Evolutionary conservation across 2,113 vertebrate genomes (phyloP).

Genomic region (Oenanthe oenanthe): DNA sequence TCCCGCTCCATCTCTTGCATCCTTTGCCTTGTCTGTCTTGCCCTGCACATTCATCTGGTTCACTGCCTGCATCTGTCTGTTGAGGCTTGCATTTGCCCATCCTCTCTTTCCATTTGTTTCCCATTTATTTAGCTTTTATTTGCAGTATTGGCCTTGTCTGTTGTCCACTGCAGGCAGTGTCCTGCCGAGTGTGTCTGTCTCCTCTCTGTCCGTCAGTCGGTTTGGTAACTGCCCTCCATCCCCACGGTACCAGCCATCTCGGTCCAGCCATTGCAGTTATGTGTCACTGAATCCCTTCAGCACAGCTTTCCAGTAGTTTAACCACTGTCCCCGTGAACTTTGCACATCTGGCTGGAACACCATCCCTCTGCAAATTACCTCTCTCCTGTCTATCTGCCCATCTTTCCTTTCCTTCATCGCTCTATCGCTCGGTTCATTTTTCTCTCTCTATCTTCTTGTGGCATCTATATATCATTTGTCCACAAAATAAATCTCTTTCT

Average conservation of each 20-base stretch:
- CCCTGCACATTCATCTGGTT: background rate
- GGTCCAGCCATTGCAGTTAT: background rate
- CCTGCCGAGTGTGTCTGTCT: background rate
- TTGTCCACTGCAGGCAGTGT: background rate
- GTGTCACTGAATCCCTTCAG: background rate
- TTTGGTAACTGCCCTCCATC: background rate
- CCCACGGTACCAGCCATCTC: background rate
- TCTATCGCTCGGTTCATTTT: background rate
- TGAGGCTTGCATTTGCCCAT: background rate
- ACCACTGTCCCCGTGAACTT: conserved; percentile 33
- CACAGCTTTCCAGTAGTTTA: conserved; percentile 23
- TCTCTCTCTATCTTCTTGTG: conserved; percentile 13
- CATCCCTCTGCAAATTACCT: background rate
- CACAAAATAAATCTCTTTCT: conserved; percentile 66
- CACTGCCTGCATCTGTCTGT: background rate
- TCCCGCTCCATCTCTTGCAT: conserved; percentile 5
- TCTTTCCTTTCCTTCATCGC: conserved; percentile 19
- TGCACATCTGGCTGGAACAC: conserved; percentile 44
- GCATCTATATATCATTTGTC: conserved; percentile 57
- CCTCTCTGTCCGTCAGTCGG: background rate
- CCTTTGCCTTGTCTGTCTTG: background rate
- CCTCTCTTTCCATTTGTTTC: background rate
- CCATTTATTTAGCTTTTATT: background rate
- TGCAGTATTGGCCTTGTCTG: background rate
- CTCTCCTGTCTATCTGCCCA: conserved; percentile 17